Conservation (phyloP, 2,888 invertebrate species). For the Leistus spinibarbis region DNA sequence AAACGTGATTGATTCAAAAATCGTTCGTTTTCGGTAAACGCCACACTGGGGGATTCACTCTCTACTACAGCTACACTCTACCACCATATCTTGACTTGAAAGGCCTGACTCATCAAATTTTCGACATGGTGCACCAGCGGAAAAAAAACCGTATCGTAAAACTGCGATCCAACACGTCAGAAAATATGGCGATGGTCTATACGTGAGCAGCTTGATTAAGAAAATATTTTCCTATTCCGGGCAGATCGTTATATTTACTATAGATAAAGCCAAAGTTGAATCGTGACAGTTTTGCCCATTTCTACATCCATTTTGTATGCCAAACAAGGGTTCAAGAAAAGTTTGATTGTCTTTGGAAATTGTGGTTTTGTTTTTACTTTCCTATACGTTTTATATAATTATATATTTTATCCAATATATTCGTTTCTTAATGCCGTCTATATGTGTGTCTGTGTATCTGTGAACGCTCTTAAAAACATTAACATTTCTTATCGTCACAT, state of each 20-base stretch:
- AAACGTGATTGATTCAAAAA: constrained; percentile 37
- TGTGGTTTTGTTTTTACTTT: too few species aligned
- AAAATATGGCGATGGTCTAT: neutral
- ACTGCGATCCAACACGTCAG: neutral
- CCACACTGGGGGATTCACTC: neutral
- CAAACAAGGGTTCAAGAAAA: too few species aligned
- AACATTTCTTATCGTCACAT: neutral
- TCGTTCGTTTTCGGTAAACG: constrained; percentile 11
- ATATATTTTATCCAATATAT: too few species aligned
- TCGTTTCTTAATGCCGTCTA: too few species aligned
- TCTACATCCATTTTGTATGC: neutral
- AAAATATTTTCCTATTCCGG: neutral
- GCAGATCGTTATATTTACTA: neutral
- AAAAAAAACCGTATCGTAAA: too few species aligned
- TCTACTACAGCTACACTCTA: neutral
- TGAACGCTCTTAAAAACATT: too few species aligned
- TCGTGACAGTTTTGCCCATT: neutral
- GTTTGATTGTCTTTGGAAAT: too few species aligned
- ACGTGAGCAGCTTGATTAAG: neutral
- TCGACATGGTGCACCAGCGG: neutral
- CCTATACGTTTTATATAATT: too few species aligned
- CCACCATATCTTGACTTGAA: neutral
- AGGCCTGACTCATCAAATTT: neutral
- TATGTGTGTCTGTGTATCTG: too few species aligned
- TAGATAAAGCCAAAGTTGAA: neutral